Percentiles rank a stretch among this genome's conserved stretches.
Evolutionary conservation across 2,888 invertebrate species (phyloP).

Genomic region (Ischnura elegans): DNA sequence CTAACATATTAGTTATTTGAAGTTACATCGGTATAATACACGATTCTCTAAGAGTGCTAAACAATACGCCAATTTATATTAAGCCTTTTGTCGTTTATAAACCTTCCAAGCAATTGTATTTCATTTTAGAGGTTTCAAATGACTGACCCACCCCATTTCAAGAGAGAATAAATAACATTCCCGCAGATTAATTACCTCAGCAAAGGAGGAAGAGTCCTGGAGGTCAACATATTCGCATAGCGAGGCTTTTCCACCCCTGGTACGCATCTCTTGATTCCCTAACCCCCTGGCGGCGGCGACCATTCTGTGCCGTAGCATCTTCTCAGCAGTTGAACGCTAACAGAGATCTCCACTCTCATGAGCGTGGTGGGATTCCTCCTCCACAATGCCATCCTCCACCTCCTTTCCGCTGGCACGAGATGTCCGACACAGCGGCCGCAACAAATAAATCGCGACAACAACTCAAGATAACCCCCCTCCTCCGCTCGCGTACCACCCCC

Average conservation of each 20-base stretch:
- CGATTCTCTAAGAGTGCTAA: too few species aligned
- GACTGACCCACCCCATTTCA: not conserved
- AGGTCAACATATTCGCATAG: conserved; percentile 23
- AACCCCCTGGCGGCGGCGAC: not conserved
- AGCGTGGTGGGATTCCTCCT: conserved; percentile 51
- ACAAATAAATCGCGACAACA: conserved; percentile 9
- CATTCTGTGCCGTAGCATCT: not conserved
- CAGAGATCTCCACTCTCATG: conserved; percentile 41
- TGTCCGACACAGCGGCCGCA: conserved; percentile 15
- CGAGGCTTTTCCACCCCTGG: not conserved
- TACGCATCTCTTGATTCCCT: not conserved
- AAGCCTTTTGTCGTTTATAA: too few species aligned
- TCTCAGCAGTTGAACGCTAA: not conserved
- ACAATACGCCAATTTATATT: too few species aligned
- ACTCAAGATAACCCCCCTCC: not conserved
- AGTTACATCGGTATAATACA: too few species aligned
- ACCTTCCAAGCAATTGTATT: too few species aligned
- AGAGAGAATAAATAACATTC: conserved; percentile 44
- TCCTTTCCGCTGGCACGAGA: not conserved
- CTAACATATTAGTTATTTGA: too few species aligned
- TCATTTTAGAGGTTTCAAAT: not conserved
- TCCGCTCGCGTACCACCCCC: not conserved
- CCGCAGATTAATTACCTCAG: conserved; percentile 37
- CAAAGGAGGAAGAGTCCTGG: not conserved
- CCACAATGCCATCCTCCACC: not conserved